Evolutionary conservation across 2,113 vertebrate species (phyloP).

Genomic region (Misgurnus anguillicaudatus): DNA sequence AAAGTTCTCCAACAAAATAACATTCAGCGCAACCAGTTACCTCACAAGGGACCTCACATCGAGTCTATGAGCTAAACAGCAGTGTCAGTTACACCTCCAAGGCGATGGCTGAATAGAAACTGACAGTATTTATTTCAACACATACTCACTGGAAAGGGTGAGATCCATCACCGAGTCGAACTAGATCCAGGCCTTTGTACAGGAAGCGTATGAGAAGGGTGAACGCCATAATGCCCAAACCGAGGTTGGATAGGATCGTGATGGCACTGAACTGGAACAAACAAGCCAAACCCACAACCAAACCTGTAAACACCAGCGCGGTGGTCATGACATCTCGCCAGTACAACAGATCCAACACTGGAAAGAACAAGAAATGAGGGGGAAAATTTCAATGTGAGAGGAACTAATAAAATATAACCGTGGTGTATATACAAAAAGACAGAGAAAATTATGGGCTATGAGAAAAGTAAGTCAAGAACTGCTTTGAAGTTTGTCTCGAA

Average conservation of each 20-base stretch:
- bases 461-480: neutral
- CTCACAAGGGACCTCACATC: neutral
- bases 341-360: constrained; percentile 83
- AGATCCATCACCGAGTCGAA: constrained; percentile 72
- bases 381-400: neutral
- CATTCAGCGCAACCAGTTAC: neutral
- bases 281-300: constrained; percentile 81
- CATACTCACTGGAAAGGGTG: constrained; percentile 85
- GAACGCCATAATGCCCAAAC: constrained; percentile 76
- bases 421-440: neutral
- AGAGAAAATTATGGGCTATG: neutral
- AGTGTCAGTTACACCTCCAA: neutral
- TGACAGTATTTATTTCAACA: neutral
- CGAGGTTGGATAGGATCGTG: constrained; percentile 78
- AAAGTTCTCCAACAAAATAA: neutral
- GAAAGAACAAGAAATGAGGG: constrained; percentile 11
- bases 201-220: constrained; percentile 82
- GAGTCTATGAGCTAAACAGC: neutral
- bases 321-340: constrained; percentile 81
- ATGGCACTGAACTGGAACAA: constrained; percentile 85
- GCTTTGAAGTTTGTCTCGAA: constrained; percentile 20
- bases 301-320: constrained; percentile 77
- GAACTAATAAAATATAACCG: neutral
- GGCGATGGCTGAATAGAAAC: neutral
- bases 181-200: constrained; percentile 75